These are phyloP conservation scores for Deilephila elpenor DNA, from an alignment of 2,888 invertebrate genomes.

Conservation along the genomic window DNA sequence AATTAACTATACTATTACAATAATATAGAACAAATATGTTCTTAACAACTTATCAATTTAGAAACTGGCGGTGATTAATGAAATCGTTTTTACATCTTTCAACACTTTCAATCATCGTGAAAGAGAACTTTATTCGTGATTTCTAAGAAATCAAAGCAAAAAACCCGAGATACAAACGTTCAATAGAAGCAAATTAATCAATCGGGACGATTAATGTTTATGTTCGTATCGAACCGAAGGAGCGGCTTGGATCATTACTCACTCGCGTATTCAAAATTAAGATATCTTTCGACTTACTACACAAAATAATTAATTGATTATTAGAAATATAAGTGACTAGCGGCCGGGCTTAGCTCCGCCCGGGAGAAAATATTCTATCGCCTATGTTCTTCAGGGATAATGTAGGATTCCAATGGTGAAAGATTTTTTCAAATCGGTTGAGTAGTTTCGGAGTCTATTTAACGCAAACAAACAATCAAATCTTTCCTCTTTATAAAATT, in stretches of 20 bases:
- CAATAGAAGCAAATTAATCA: constrained; percentile 20
- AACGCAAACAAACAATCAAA: too few relatives aligned
- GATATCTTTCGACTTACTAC: not conserved
- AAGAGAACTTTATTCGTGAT: constrained; percentile 5
- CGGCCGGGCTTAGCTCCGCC: too few relatives aligned
- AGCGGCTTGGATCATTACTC: not conserved
- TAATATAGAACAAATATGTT: not conserved
- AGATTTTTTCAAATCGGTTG: too few relatives aligned
- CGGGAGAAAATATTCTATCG: too few relatives aligned
- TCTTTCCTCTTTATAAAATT: too few relatives aligned
- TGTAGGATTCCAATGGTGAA: too few relatives aligned
- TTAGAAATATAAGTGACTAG: too few relatives aligned
- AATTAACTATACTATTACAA: not conserved
- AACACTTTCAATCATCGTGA: constrained; percentile 11
- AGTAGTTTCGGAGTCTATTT: too few relatives aligned
- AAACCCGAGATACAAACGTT: not conserved
- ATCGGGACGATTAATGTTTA: constrained; percentile 14
- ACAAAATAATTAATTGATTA: not conserved
- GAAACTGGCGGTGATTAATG: not conserved
- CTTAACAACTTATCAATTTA: too few relatives aligned
- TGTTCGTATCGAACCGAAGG: not conserved
- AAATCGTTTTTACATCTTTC: constrained; percentile 3
- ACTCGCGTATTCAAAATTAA: not conserved
- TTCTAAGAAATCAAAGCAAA: constrained; percentile 8
- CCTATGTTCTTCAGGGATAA: too few relatives aligned